Conservation (phyloP, 2,888 invertebrate species). For the Hyposoter dolosus region DNA sequence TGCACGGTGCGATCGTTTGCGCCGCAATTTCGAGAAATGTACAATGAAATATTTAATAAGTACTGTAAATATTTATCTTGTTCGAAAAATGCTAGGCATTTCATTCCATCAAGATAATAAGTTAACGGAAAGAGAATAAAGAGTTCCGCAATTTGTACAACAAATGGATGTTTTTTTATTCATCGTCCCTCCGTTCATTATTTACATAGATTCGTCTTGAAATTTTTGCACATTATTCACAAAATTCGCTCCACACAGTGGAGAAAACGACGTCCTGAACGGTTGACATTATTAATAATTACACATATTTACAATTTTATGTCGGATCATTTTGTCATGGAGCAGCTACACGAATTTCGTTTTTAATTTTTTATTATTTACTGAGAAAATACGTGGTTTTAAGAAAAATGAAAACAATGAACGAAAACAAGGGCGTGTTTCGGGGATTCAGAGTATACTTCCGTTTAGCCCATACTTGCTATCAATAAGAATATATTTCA, state of each 20-base stretch:
- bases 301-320: constrained; percentile 49
- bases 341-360: not conserved
- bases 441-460: too few relatives aligned
- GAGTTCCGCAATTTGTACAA: constrained; percentile 63
- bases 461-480: too few relatives aligned
- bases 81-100: constrained; percentile 7
- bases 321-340: not conserved
- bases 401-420: too few relatives aligned
- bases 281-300: constrained; percentile 12
- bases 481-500: too few relatives aligned
- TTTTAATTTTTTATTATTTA: not conserved
- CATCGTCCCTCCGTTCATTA: constrained; percentile 49
- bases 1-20: not conserved
- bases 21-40: not conserved
- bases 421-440: too few relatives aligned
- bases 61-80: constrained; percentile 7
- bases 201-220: constrained; percentile 48
- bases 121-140: not conserved
- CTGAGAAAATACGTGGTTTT: not conserved
- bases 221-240: constrained; percentile 48
- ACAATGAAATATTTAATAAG: not conserved
- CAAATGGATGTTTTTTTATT: constrained; percentile 56
- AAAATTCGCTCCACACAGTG: constrained; percentile 43
- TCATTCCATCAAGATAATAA: constrained; percentile 23
- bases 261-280: constrained; percentile 27